Evolutionary conservation across 2,888 invertebrate genomes (phyloP).

Genomic region (Acrobasis consociella): DNA sequence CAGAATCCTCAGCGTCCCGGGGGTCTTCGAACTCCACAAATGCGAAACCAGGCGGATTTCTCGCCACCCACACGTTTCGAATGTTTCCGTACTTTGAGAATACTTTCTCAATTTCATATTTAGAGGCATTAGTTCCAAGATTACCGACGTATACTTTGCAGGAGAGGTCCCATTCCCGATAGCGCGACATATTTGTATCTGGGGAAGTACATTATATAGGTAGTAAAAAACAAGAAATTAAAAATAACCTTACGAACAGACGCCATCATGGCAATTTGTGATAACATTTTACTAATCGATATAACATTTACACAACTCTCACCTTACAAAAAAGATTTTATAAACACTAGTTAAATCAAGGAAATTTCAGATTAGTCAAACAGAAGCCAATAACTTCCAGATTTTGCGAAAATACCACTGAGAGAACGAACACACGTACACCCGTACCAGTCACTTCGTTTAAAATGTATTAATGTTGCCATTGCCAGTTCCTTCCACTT

Average conservation of each 20-base stretch:
- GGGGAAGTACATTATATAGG: slow-evolving; percentile 31
- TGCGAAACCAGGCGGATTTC: slow-evolving; percentile 96
- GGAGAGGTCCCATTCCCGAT: slow-evolving; percentile 90
- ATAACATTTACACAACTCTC: too few relatives aligned
- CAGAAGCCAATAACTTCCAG: too few relatives aligned
- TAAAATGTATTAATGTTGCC: too few relatives aligned
- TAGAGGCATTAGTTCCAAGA: slow-evolving; percentile 94
- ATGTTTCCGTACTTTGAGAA: slow-evolving; percentile 95
- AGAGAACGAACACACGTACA: too few relatives aligned
- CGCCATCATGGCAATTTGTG: slow-evolving; percentile 47
- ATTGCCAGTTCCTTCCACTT: too few relatives aligned
- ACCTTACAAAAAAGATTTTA: too few relatives aligned
- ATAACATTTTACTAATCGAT: too few relatives aligned
- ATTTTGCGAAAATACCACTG: too few relatives aligned
- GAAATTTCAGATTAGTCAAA: too few relatives aligned
- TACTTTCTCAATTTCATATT: slow-evolving; percentile 93
- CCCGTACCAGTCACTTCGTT: too few relatives aligned
- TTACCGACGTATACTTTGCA: slow-evolving; percentile 97
- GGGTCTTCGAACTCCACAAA: slow-evolving; percentile 95
- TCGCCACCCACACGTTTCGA: slow-evolving; percentile 96
- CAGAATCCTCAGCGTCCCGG: slow-evolving; percentile 93
- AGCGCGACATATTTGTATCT: slow-evolving; percentile 85
- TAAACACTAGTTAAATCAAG: too few relatives aligned
- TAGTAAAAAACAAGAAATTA: slow-evolving; percentile 35
- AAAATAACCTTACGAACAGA: slow-evolving; percentile 26